Percentiles rank a stretch among this genome's conserved stretches.
Evolutionary conservation across 2,888 invertebrate genomes (phyloP).

Genomic region (Merodon equestris): DNA sequence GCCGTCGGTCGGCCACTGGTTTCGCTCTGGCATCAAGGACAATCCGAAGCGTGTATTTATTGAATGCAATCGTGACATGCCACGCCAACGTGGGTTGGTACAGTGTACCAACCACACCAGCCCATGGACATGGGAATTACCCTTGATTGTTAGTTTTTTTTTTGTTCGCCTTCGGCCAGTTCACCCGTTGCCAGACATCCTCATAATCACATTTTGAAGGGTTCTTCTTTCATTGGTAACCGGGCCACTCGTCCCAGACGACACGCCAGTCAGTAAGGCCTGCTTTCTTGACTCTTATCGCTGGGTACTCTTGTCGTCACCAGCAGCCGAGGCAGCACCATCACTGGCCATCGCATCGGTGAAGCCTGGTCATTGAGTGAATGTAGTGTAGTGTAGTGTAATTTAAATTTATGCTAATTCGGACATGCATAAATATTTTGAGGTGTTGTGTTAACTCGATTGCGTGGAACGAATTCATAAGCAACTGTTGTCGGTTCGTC

Average conservation of each 20-base stretch:
- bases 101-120: neutral
- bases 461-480: constrained; percentile 66
- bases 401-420: constrained; percentile 68
- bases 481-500: constrained; percentile 36
- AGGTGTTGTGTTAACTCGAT: constrained; percentile 69
- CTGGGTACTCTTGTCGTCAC: constrained; percentile 39
- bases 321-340: constrained; percentile 4
- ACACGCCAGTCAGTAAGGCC: too few relatives aligned
- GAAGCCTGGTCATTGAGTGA: constrained; percentile 52
- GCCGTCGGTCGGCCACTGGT: constrained; percentile 28
- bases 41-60: constrained; percentile 42
- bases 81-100: constrained; percentile 29
- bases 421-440: constrained; percentile 67
- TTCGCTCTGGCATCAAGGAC: constrained; percentile 44
- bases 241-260: constrained; percentile 47
- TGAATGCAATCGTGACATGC: constrained; percentile 5
- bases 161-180: too few relatives aligned
- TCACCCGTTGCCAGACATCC: constrained; percentile 30
- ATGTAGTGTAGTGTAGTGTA: constrained; percentile 55
- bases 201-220: constrained; percentile 62
- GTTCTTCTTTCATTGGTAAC: constrained; percentile 56
- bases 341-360: too few relatives aligned
- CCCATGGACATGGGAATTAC: constrained; percentile 37
- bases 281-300: too few relatives aligned
- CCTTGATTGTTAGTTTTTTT: constrained; percentile 26